phyloP scores from a whole-genome alignment of 2,113 vertebrate genomes.

The Salvator merianae region DNA sequence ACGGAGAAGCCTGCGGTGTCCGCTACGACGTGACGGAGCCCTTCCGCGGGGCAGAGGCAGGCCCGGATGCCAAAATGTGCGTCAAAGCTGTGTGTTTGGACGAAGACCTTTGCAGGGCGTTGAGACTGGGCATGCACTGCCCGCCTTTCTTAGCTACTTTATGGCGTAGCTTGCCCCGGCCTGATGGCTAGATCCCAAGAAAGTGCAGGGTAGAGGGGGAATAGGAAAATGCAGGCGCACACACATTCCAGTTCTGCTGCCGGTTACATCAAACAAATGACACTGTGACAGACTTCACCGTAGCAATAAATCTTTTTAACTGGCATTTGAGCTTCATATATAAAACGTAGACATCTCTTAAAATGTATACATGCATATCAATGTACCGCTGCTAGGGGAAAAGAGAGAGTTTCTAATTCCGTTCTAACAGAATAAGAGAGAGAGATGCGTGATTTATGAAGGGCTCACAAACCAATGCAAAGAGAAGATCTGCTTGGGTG shows the following conservation, averaged over 20 bases:
- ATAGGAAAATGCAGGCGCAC: no score
- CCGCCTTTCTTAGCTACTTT: slow-evolving; percentile 38
- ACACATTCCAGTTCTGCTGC: not conserved
- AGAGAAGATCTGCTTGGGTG: not conserved
- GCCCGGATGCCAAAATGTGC: slow-evolving; percentile 5
- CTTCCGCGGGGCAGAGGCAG: slow-evolving; percentile 29
- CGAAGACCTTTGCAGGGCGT: not conserved
- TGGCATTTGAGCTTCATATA: no score
- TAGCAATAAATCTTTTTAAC: not conserved
- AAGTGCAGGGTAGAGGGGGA: no score
- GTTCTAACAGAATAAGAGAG: not conserved
- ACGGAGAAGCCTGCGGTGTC: not conserved
- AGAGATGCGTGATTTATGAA: not conserved
- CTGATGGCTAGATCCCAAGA: not conserved
- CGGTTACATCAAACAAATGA: no score
- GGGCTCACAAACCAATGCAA: not conserved
- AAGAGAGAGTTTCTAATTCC: not conserved
- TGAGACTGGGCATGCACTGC: not conserved
- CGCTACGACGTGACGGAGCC: slow-evolving; percentile 34
- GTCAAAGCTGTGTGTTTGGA: not conserved
- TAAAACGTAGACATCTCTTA: not conserved
- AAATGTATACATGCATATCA: not conserved
- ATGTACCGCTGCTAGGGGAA: not conserved
- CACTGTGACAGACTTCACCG: no score
- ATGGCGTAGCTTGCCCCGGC: slow-evolving; percentile 15